Evolutionary conservation across 1,140 invertebrate genomes (phyloP).

Genomic region (Paraescarpia echinospica): DNA sequence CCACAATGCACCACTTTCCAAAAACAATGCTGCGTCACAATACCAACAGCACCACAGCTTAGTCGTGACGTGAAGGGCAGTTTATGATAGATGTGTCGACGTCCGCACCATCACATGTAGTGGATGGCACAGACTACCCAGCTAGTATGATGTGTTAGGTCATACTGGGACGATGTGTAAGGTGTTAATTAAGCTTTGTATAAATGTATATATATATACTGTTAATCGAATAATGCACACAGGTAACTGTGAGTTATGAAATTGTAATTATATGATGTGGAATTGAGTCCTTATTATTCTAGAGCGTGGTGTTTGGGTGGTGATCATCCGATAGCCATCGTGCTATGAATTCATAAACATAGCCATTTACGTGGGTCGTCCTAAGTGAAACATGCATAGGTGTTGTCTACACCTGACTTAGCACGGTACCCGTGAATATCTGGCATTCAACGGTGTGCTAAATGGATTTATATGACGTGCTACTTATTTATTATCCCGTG

Average conservation of each 20-base stretch:
- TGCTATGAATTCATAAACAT: not conserved
- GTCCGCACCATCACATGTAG: not conserved
- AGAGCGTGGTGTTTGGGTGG: not conserved
- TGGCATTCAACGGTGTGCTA: not conserved
- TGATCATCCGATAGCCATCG: not conserved
- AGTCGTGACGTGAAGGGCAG: not conserved
- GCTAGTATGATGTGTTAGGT: not conserved
- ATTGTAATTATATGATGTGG: not conserved
- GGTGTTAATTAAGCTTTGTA: not conserved
- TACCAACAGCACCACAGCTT: not conserved
- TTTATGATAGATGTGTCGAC: not conserved
- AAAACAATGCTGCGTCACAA: slow-evolving; percentile 5
- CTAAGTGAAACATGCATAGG: not conserved
- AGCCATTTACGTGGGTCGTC: not conserved
- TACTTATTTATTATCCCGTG: not conserved
- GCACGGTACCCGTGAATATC: not conserved
- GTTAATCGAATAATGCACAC: not conserved
- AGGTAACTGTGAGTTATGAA: not conserved
- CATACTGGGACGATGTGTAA: not conserved
- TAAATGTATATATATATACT: not conserved
- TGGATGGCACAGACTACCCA: not conserved
- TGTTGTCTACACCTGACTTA: not conserved
- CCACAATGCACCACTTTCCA: not conserved
- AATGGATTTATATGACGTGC: not conserved
- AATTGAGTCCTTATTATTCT: not conserved